These are phyloP conservation scores for Caenorhabditis sp. DNA, from an alignment of 2,888 invertebrate genomes.

Conservation along the genomic window DNA sequence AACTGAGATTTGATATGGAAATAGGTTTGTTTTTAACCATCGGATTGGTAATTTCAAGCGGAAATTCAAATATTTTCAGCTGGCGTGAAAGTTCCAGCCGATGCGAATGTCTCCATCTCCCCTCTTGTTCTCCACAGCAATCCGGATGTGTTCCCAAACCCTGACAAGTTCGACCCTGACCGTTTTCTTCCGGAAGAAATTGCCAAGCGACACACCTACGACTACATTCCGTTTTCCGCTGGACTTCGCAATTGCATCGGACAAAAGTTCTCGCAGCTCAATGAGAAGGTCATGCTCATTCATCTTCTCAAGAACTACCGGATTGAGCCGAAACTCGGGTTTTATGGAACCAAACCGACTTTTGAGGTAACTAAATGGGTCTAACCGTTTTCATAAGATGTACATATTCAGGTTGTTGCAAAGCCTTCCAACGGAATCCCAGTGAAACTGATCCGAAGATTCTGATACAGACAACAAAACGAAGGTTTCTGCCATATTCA, in stretches of 20 bases:
- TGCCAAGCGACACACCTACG: conserved; percentile 64
- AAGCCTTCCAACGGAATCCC: too few relatives aligned
- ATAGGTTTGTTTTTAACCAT: conserved; percentile 29
- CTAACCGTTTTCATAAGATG: too few relatives aligned
- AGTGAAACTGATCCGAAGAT: too few relatives aligned
- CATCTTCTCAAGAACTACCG: conserved; percentile 11
- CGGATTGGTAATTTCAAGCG: too few relatives aligned
- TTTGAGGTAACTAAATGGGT: conserved; percentile 8
- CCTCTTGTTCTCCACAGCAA: conserved; percentile 51
- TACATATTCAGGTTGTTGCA: too few relatives aligned
- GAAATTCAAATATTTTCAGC: conserved; percentile 19
- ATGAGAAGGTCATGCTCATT: conserved; percentile 78
- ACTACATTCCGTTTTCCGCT: conserved; percentile 74
- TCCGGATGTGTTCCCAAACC: conserved; percentile 67
- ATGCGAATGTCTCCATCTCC: conserved; percentile 18
- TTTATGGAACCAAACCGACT: neutral
- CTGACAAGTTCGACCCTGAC: conserved; percentile 80
- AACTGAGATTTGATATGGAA: conserved; percentile 17
- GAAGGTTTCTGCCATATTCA: too few relatives aligned
- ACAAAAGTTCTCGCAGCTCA: conserved; percentile 80
- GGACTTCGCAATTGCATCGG: conserved; percentile 74
- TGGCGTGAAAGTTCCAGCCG: conserved; percentile 20
- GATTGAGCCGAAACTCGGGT: conserved; percentile 1
- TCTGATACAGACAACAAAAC: too few relatives aligned
- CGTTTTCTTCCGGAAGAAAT: conserved; percentile 79